Conservation (phyloP, 2,797 vertebrate species). For the Harpagifer antarcticus region DNA sequence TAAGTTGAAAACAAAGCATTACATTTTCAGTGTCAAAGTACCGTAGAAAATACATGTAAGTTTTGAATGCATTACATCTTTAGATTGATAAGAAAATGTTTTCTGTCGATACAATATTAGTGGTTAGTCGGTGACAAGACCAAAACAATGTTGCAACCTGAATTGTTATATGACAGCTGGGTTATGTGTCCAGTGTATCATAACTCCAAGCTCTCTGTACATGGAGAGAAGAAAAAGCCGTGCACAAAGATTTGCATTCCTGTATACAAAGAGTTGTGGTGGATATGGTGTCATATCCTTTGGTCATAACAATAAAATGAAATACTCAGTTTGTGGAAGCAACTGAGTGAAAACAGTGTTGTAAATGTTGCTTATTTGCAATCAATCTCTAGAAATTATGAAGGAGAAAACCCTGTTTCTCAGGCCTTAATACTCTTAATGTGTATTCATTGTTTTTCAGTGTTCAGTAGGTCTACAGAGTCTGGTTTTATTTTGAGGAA, state of each 20-base stretch:
- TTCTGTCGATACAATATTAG: neutral
- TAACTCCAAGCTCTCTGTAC: conserved; percentile 32
- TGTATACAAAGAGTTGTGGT: conserved; percentile 4
- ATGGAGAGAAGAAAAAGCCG: conserved; percentile 40
- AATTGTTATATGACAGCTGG: conserved; percentile 34
- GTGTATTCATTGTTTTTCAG: conserved; percentile 7
- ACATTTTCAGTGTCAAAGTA: neutral
- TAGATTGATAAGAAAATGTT: neutral
- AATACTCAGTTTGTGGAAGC: neutral
- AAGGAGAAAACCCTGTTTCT: neutral
- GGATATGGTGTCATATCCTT: conserved; percentile 10
- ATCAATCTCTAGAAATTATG: neutral
- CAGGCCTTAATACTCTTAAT: neutral
- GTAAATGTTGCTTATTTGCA: conserved; percentile 8
- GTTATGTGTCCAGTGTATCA: conserved; percentile 43
- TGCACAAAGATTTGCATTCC: conserved; percentile 4
- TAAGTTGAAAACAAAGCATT: neutral
- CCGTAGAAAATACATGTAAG: neutral
- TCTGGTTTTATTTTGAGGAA: conserved; percentile 22
- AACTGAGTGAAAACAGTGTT: neutral
- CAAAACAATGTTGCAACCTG: conserved; percentile 12
- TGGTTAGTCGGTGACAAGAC: neutral
- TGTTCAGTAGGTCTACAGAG: conserved; percentile 1
- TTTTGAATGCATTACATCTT: neutral
- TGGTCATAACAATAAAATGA: conserved; percentile 10